Conservation (phyloP, 1,140 invertebrate genomes). For the Popillia japonica region DNA sequence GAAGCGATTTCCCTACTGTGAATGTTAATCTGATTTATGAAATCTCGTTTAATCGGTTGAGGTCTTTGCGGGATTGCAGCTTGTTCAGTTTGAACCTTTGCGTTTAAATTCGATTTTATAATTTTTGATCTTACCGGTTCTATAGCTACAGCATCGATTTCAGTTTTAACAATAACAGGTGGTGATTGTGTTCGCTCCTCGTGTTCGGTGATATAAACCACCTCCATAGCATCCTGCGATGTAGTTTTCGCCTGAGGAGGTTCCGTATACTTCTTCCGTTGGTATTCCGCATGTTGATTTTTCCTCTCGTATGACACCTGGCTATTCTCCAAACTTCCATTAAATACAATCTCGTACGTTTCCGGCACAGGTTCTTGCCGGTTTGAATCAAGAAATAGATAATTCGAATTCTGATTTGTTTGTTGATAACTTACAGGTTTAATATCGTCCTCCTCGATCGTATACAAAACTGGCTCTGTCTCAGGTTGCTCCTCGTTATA, state of each 20-base stretch:
- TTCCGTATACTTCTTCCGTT: background rate
- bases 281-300: background rate
- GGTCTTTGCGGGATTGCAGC: background rate
- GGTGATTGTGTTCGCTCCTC: background rate
- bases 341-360: conserved; percentile 30
- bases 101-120: background rate
- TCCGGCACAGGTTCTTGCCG: background rate
- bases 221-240: background rate
- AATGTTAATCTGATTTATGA: conserved; percentile 53
- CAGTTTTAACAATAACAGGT: background rate
- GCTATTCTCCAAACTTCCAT: conserved; percentile 12
- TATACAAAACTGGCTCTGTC: conserved; percentile 39
- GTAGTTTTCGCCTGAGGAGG: background rate
- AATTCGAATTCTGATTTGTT: background rate
- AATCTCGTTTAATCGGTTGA: conserved; percentile 46
- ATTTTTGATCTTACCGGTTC: background rate
- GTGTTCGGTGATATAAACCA: background rate
- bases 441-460: conserved; percentile 19
- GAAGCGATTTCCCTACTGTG: conserved; percentile 54
- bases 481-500: conserved; percentile 29
- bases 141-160: background rate
- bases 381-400: conserved; percentile 15
- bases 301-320: background rate
- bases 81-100: conserved; percentile 38
- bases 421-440: background rate